phyloP scores from a whole-genome alignment of 2,888 invertebrate species.

The Augochlorella aurata region DNA sequence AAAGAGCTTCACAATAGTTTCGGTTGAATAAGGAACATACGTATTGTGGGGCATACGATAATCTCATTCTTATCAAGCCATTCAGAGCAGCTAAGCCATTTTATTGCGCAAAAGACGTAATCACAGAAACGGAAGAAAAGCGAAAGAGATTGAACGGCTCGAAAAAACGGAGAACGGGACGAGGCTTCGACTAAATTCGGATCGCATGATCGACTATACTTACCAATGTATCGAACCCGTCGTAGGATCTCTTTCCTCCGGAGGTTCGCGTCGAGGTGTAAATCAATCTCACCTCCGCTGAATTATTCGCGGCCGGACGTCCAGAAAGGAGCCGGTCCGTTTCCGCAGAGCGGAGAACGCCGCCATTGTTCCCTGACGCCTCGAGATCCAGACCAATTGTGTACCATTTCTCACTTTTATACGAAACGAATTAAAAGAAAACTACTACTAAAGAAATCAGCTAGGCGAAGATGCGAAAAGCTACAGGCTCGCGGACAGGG shows the following conservation, averaged over 20 bases:
- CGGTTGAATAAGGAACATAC: not conserved
- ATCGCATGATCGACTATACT: conserved; percentile 21
- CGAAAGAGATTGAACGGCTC: not conserved
- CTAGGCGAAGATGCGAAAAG: conserved; percentile 11
- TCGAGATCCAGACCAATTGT: conserved; percentile 69
- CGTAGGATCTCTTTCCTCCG: conserved; percentile 14
- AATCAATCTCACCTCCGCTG: conserved; percentile 30
- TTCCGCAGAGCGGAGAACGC: conserved; percentile 11
- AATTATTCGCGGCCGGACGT: conserved; percentile 11
- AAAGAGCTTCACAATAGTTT: not conserved
- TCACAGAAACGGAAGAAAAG: not conserved
- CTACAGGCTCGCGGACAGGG: conserved; percentile 47
- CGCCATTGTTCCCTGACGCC: conserved; percentile 27
- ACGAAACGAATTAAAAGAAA: conserved; percentile 61
- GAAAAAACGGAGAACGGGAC: too few relatives aligned
- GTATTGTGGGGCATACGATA: too few relatives aligned
- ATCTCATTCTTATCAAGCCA: too few relatives aligned
- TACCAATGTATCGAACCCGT: conserved; percentile 27
- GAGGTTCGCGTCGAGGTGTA: conserved; percentile 23
- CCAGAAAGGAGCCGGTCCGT: not conserved
- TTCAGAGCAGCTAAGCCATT: too few relatives aligned
- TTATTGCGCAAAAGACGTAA: not conserved
- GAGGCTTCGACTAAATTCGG: conserved; percentile 4
- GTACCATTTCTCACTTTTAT: conserved; percentile 77
- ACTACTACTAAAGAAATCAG: conserved; percentile 17